Evolutionary conservation across 2,113 vertebrate species (phyloP).

Genomic region (Pogonocichla stellata): DNA sequence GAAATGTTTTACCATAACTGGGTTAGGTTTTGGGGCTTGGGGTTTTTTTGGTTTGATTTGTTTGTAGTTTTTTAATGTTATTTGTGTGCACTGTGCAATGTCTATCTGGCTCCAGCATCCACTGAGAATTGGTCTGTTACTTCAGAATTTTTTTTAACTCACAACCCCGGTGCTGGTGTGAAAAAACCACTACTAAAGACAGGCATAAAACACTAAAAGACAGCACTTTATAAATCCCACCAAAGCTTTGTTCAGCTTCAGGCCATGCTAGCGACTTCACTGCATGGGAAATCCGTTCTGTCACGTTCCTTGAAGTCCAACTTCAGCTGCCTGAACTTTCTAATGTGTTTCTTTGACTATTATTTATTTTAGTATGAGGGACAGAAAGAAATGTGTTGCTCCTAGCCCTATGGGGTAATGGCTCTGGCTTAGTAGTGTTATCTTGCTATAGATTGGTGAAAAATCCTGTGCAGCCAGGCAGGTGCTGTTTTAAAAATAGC

Average conservation of each 20-base stretch:
- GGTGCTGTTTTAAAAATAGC: conserved; percentile 21
- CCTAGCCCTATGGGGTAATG: background rate
- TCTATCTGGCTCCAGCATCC: conserved; percentile 35
- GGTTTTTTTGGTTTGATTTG: background rate
- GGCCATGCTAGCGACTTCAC: background rate
- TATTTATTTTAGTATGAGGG: conserved; percentile 1
- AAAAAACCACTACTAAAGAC: conserved; percentile 16
- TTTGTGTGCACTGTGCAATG: conserved; percentile 11
- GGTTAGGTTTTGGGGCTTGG: background rate
- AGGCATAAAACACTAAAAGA: conserved; percentile 35
- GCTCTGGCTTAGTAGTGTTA: background rate
- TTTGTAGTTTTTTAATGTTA: background rate
- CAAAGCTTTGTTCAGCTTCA: conserved; percentile 25
- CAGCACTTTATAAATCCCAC: conserved; percentile 54
- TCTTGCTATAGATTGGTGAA: background rate
- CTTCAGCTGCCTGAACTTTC: conserved; percentile 29
- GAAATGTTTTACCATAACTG: background rate
- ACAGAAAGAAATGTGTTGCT: background rate
- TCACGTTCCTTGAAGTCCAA: background rate
- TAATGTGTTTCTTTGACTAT: background rate
- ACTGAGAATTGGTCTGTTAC: background rate
- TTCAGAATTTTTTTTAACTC: conserved; percentile 33
- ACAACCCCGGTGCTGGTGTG: background rate
- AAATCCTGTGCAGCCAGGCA: conserved; percentile 29
- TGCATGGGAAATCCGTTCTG: background rate